Percentiles rank a stretch among this genome's conserved stretches.
Evolutionary conservation across 2,113 vertebrate genomes (phyloP).

Genomic region (Macquaria ambigua): DNA sequence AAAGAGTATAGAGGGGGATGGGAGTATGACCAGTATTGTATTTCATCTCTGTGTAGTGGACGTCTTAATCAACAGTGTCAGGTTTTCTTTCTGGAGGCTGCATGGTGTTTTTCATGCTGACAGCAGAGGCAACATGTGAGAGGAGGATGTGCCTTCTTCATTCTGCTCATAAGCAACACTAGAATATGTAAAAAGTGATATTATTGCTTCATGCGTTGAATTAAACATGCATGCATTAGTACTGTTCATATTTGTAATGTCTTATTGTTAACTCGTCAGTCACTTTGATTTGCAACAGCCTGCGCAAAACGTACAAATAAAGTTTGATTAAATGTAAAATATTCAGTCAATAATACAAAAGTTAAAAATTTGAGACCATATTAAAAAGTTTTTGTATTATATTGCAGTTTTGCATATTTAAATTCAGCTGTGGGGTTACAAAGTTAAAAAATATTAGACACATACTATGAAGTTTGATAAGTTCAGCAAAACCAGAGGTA

Average conservation of each 20-base stretch:
- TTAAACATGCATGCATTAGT: neutral
- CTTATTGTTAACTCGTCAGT: neutral
- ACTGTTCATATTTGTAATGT: neutral
- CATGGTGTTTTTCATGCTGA: conserved; percentile 73
- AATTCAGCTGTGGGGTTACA: neutral
- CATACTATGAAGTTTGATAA: neutral
- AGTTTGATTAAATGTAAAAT: neutral
- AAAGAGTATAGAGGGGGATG: neutral
- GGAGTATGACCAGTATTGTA: conserved; percentile 72
- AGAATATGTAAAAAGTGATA: neutral
- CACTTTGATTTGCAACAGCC: neutral
- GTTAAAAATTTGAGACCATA: neutral
- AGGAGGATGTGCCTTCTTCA: conserved; percentile 11
- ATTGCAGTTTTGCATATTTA: neutral
- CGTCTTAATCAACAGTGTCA: conserved; percentile 89
- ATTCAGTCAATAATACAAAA: neutral
- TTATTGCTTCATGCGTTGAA: neutral
- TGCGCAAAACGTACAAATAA: neutral
- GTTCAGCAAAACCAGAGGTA: neutral
- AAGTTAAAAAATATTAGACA: neutral
- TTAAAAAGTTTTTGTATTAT: neutral
- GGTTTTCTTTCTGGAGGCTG: conserved; percentile 78
- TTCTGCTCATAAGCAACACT: conserved; percentile 13
- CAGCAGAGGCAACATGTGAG: conserved; percentile 50
- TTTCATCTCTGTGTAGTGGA: conserved; percentile 92